Base-by-base conservation (phyloP, 2,113 vertebrate species). In the Stigmatopora nigra region DNA sequence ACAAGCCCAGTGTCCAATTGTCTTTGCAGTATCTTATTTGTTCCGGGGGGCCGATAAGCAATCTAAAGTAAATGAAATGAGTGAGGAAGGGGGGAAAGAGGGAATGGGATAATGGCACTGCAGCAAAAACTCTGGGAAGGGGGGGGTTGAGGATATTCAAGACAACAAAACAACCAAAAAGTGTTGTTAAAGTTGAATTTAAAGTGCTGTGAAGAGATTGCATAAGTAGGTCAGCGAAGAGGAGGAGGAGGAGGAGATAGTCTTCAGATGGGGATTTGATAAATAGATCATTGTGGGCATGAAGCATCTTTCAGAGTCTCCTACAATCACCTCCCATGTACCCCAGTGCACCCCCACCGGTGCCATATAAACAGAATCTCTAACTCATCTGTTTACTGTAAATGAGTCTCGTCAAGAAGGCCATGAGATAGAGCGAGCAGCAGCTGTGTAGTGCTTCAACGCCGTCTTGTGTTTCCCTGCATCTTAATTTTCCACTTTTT, bases 251-350 rank as follows among this genome's bases (percentile, higher is more conserved):
- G 4, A 69, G 78, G 69, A 83, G 78, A 76, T 75, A 59, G 74
- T 61, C 68, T 44, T 20, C 66, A 70, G 69, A 79, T 19, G 61
- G 82, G 84, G 84, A 82, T 77, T 78, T 83, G 83, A 83, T 83
- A 83, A 86, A 79, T 75, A 83, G 84, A 84, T 86, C 79, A 86
- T 83, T 86, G 84, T 83, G 76, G 78, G 80, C 81, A 45, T 8
- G 66, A 65, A 79, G 71, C 72, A 64, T 69, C 72, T 73, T 67
- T 71, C 25, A 7, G 9, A 80, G 68, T 82, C 78, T 79, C 80
- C 80, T 79, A 76, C 77, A 12, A 65, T 65, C 60, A 69, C 61
- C 69, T 53, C 22, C 57, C 46, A 1, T 57, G 63, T 66, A 22
- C 61, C 56, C 63, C 59, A 41, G 13, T 16, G 1, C 62, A 61